These are phyloP conservation scores for Hipposideros armiger DNA, from an alignment of 2,113 vertebrate genomes.

Conservation along the genomic window DNA sequence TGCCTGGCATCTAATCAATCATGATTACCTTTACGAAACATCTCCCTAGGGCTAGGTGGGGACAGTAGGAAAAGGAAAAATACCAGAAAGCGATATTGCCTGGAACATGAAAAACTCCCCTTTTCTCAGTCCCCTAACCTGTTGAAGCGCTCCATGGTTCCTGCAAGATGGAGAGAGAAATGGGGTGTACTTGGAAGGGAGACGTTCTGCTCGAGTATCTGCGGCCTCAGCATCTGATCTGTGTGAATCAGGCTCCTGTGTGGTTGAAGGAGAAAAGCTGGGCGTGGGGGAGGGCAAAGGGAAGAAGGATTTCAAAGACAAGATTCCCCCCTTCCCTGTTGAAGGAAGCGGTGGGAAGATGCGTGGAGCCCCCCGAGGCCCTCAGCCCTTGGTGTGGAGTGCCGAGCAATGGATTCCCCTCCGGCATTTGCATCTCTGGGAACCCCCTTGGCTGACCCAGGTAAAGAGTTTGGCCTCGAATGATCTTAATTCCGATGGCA, in stretches of 20 bases:
- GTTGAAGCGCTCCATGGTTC: too few species aligned
- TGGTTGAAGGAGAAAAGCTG: neutral
- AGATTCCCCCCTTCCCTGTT: neutral
- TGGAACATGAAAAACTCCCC: neutral
- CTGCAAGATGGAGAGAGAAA: neutral
- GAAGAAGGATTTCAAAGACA: neutral
- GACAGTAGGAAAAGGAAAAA: neutral
- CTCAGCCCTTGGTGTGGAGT: too few species aligned
- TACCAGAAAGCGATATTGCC: neutral
- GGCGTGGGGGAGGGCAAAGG: neutral
- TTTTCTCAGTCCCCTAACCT: too few species aligned
- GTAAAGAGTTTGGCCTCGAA: neutral
- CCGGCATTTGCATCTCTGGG: neutral
- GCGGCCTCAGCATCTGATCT: neutral
- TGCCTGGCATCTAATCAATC: neutral
- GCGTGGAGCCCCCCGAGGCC: neutral
- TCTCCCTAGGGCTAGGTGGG: neutral
- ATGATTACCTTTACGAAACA: neutral
- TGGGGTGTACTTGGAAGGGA: rapidly evolving
- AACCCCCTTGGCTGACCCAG: neutral
- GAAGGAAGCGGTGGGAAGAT: neutral
- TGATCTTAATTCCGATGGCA: neutral
- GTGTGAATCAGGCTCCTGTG: too few species aligned
- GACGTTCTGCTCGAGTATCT: neutral
- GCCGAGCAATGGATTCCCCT: neutral